These are phyloP conservation scores for Clostera curtula DNA, from an alignment of 2,888 invertebrate species.

Conservation along the genomic window DNA sequence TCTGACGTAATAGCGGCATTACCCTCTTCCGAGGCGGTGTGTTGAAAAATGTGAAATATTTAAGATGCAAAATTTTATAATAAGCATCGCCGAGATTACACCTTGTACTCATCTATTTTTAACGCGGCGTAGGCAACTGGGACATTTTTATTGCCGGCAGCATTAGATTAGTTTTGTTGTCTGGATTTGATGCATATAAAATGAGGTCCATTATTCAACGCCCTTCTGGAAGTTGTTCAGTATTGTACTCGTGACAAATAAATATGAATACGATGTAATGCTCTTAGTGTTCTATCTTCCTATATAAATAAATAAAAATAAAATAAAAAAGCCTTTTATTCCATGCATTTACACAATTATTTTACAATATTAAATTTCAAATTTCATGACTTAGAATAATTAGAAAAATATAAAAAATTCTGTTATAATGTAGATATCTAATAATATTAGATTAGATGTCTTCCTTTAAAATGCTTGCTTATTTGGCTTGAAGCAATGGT, in stretches of 20 bases:
- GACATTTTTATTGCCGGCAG: slow-evolving; percentile 69
- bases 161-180: slow-evolving; percentile 72
- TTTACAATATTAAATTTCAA: too few relatives aligned
- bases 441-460: too few relatives aligned
- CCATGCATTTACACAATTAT: too few relatives aligned
- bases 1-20: slow-evolving; percentile 46
- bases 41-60: slow-evolving; percentile 66
- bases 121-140: slow-evolving; percentile 57
- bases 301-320: too few relatives aligned
- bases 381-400: too few relatives aligned
- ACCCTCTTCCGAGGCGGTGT: slow-evolving; percentile 42
- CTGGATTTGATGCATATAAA: slow-evolving; percentile 72
- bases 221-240: slow-evolving; percentile 49
- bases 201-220: slow-evolving; percentile 69
- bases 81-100: slow-evolving; percentile 69
- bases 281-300: slow-evolving; percentile 26
- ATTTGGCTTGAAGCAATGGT: too few relatives aligned
- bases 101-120: slow-evolving; percentile 69
- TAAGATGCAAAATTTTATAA: slow-evolving; percentile 68
- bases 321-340: too few relatives aligned
- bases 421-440: too few relatives aligned
- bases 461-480: too few relatives aligned
- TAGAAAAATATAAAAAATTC: too few relatives aligned
- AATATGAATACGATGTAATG: slow-evolving; percentile 57
- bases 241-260: slow-evolving; percentile 34